Conservation (phyloP, 2,888 invertebrate genomes). For the Temnothorax rugatulus region DNA sequence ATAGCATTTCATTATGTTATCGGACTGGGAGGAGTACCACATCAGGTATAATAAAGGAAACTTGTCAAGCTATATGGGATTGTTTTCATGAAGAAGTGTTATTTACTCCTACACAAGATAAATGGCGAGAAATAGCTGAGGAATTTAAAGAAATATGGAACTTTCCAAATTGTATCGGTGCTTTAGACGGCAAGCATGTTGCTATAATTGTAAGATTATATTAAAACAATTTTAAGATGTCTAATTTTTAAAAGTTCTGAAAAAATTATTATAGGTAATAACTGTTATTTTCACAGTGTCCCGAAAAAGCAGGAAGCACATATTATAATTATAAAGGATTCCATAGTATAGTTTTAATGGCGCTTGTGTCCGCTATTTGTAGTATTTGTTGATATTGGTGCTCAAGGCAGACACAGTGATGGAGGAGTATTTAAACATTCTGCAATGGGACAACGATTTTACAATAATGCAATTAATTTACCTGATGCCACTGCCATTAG, state of each 20-base stretch:
- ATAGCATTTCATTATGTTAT: too few species aligned
- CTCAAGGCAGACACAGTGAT: neutral
- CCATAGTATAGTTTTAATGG: slow-evolving; percentile 1
- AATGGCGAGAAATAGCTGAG: neutral
- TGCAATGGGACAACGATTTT: slow-evolving; percentile 21
- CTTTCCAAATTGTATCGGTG: neutral
- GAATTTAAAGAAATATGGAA: neutral
- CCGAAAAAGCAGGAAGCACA: neutral
- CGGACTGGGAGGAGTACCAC: too few species aligned
- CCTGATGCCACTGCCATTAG: slow-evolving; percentile 6
- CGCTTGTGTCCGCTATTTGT: neutral
- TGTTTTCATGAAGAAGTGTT: neutral
- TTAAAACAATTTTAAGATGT: too few species aligned
- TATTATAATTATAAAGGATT: slow-evolving; percentile 20
- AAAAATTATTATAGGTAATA: too few species aligned
- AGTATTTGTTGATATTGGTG: slow-evolving; percentile 28
- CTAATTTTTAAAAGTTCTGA: too few species aligned
- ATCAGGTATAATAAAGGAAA: neutral
- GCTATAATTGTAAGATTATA: slow-evolving; percentile 15
- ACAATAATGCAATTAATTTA: neutral
- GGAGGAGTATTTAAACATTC: slow-evolving; percentile 22
- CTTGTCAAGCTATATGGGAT: neutral
- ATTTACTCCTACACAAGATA: neutral
- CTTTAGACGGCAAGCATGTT: neutral
- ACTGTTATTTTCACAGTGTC: neutral